Evolutionary conservation across 2,888 invertebrate species (phyloP), one percentile per base, ranked within the genome.

Genomic region (Rotaria sp.): DNA sequence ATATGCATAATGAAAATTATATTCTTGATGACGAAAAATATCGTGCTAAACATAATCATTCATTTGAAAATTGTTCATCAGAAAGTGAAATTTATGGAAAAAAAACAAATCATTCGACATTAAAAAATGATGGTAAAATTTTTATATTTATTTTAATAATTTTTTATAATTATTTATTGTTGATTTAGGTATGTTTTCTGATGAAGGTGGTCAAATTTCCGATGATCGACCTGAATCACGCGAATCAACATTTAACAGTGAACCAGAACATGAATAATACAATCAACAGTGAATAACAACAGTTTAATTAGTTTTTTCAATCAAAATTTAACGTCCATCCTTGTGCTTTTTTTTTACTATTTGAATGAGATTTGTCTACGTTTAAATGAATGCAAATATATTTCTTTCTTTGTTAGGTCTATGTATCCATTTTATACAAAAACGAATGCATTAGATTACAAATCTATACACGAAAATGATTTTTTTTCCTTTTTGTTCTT

Each of bases 221-320:
- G 80, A 80, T 80, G 80, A 80, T 15, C 80, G 80, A 80, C 80
- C 80, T 38, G 21, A 26, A 80, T 80, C 80, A 45, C 45, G 80
- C 45, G 80, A 80, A 80, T 80, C 80, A 45, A 15, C 26, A 24
- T 45, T 80, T n/a, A 45, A 80, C 26, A 41, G 45, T 80, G 45
- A 41, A n/a, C 21, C 26, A 7, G 80, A 80, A 45, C 45, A 80
- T 80, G 80, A 80, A 45, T n/a, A n/a, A n/a, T n/a, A n/a, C n/a
- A n/a, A n/a, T n/a, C n/a, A n/a, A n/a, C n/a, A n/a, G n/a, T n/a
- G n/a, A n/a, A n/a, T n/a, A n/a, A n/a, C 11, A 48, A 48, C 11
- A 13, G 11, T 48, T 48, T 48, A 13, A 11, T 48, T 11, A 1
- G 7, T 48, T 13, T 48, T 8, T 48, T 13, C 1, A 11, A 13